Base-by-base conservation (phyloP, 2,888 invertebrate species). In the Tipula confusa region DNA sequence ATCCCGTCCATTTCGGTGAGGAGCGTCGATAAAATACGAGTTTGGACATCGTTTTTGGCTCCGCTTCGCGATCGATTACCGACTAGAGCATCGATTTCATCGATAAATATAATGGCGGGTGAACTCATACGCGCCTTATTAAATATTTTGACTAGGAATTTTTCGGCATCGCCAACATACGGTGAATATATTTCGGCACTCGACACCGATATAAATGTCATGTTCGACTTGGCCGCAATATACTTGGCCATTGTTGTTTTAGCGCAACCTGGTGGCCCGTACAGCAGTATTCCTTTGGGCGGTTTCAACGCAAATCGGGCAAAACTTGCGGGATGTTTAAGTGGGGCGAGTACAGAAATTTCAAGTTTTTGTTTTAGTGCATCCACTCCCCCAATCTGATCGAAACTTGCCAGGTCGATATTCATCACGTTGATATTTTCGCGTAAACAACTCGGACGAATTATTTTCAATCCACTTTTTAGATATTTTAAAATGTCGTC, bases 1-100 rank as follows among this genome's bases (percentile, higher is more conserved):
- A 93, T 90, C 11, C 93, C 93, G 88, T 93, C 93, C 92, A 93
- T 93, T 89, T 93, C 93, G 80, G 92, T 92, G 6, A 93, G 89
- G 33, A 93, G 89, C 0, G 93, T 90, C 2, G 93, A 92, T 28
- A 93, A 87, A 64, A 93, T 91, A 83, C 92, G 90, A 84, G 92
- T 91, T 86, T 92, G 92, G 0, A 92, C 90, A 83, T 91, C 91
- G 84, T 89, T 88, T 6, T 86, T 87, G 0, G 86, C 84, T 4
- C 86, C 85, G 9, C 87, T 86, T 4, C 84, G 84, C 15, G 82
- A 80, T 38, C 91, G 88, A 28, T 88, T 89, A 0, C 91, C 91
- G 33, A 91, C 90, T 0, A 91, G 86, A 0, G 91, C 88, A 87
- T 91, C 91, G 91, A 93, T 91, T 89, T 93, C 93, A 88, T 93